These are phyloP conservation scores for Chloroceryle amazona DNA, from an alignment of 2,797 vertebrate genomes.

Conservation along the genomic window DNA sequence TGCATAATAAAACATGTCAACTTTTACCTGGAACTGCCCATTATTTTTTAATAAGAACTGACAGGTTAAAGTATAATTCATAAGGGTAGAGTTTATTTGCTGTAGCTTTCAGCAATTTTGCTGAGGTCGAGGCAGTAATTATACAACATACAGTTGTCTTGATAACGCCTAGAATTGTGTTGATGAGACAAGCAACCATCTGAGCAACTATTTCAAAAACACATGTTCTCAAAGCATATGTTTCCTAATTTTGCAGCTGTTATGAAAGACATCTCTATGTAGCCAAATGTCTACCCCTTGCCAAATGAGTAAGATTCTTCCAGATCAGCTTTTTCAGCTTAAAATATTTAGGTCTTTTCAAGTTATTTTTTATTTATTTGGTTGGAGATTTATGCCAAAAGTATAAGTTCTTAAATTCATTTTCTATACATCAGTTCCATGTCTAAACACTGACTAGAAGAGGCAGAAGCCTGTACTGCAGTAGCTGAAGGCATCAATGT, in stretches of 20 bases:
- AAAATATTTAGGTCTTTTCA: background rate
- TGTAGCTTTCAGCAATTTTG: constrained; percentile 36
- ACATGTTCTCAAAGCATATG: background rate
- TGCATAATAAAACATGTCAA: constrained; percentile 52
- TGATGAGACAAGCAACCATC: constrained; percentile 30
- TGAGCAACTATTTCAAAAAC: background rate
- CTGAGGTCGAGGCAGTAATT: constrained; percentile 39
- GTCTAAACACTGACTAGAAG: background rate
- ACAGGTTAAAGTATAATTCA: constrained; percentile 62
- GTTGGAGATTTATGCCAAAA: background rate
- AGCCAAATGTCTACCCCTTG: background rate
- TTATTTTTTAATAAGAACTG: constrained; percentile 61
- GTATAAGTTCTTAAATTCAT: background rate
- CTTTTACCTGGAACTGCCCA: constrained; percentile 52
- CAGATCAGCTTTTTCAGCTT: background rate
- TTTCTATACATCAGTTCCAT: background rate
- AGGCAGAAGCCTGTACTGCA: background rate
- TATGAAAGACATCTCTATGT: background rate
- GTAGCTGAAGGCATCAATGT: background rate
- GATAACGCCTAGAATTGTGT: background rate
- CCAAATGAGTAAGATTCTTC: background rate
- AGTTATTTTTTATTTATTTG: background rate
- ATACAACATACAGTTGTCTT: constrained; percentile 21
- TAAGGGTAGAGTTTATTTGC: constrained; percentile 48
- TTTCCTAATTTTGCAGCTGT: constrained; percentile 1